These are phyloP conservation scores for Onychostruthus taczanowskii DNA, from an alignment of 2,113 vertebrate species.

Conservation along the genomic window DNA sequence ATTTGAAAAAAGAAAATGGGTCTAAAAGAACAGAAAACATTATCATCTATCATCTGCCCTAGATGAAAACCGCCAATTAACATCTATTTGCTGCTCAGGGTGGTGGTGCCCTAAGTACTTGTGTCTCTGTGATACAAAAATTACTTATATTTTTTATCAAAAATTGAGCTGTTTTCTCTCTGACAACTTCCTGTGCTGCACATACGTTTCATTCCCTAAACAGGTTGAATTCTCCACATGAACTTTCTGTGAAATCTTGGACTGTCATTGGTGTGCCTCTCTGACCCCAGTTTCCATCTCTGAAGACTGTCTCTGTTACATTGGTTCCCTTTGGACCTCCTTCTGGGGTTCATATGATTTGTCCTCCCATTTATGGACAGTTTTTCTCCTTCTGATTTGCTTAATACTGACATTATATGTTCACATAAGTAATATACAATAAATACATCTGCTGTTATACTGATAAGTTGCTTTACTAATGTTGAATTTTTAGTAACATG, in stretches of 20 bases:
- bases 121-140: neutral
- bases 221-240: accelerated
- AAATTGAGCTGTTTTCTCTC: neutral
- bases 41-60: neutral
- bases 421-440: neutral
- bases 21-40: neutral
- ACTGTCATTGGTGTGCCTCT: neutral
- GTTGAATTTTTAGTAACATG: neutral
- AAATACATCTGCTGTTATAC: neutral
- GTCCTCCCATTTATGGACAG: neutral
- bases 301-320: neutral
- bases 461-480: neutral
- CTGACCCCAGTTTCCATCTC: neutral
- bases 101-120: neutral
- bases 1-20: neutral
- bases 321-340: neutral
- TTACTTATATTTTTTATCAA: neutral
- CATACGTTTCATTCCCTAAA: neutral
- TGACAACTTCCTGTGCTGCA: neutral
- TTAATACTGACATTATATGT: neutral
- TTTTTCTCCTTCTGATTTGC: neutral
- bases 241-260: neutral
- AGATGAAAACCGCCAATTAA: neutral
- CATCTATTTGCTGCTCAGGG: neutral
- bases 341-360: neutral